These are phyloP conservation scores for Puntigrus tetrazona DNA, from an alignment of 2,113 vertebrate genomes.

Conservation along the genomic window DNA sequence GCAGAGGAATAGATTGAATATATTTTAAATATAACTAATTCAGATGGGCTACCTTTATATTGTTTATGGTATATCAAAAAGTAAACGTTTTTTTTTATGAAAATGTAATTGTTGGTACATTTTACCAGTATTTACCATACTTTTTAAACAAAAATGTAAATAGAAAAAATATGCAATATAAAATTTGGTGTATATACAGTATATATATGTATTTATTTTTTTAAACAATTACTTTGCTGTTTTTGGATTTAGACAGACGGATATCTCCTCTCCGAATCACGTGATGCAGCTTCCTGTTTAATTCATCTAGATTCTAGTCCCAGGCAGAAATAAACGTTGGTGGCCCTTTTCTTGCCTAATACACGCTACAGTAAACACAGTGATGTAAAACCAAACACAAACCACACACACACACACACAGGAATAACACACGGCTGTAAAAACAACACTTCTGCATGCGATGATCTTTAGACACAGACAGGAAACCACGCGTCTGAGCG, in stretches of 20 bases:
- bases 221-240: too few relatives aligned
- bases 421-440: background rate
- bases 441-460: background rate
- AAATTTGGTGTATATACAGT: too few relatives aligned
- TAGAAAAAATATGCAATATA: too few relatives aligned
- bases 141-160: too few relatives aligned
- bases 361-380: background rate
- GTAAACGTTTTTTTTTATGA: too few relatives aligned
- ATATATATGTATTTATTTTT: too few relatives aligned
- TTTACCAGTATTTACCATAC: too few relatives aligned
- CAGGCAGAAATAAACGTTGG: background rate
- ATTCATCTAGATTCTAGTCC: background rate
- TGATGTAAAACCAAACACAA: background rate
- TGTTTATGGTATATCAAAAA: too few relatives aligned
- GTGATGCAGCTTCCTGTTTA: background rate
- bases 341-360: background rate
- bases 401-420: background rate
- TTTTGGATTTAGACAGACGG: background rate
- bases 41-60: too few relatives aligned
- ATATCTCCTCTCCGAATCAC: background rate
- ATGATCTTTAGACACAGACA: conserved; percentile 76
- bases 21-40: too few relatives aligned
- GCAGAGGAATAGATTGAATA: too few relatives aligned
- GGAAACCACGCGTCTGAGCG: conserved; percentile 93
- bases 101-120: too few relatives aligned